Evolutionary conservation across 2,888 invertebrate species (phyloP).

Genomic region (Sminthurides aquaticus): DNA sequence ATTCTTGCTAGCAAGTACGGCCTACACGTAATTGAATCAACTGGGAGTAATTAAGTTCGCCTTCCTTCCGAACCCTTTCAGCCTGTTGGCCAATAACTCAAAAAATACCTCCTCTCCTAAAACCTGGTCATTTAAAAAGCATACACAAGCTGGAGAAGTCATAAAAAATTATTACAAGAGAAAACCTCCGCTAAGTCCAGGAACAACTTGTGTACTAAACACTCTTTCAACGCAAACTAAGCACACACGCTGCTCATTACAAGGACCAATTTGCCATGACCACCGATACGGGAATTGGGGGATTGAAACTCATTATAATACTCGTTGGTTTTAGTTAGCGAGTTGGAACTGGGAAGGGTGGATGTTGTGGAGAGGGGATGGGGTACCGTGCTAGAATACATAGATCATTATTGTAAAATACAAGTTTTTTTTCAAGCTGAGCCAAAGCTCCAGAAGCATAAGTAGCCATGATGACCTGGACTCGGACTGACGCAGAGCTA

Average conservation of each 20-base stretch:
- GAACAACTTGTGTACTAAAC: background rate
- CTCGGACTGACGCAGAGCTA: no score
- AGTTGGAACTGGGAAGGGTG: no score
- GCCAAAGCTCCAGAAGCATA: no score
- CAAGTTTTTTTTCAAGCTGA: no score
- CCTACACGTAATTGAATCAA: conserved; percentile 8
- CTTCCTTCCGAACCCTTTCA: background rate
- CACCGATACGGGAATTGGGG: background rate
- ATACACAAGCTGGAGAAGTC: background rate
- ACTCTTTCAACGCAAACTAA: background rate
- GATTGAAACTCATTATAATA: background rate
- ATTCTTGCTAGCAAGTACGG: conserved; percentile 3
- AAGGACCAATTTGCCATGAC: background rate
- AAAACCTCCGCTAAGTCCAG: background rate
- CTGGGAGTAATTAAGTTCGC: background rate
- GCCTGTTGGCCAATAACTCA: conserved; percentile 3
- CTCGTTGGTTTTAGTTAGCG: background rate
- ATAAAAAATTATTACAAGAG: background rate
- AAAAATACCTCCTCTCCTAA: background rate
- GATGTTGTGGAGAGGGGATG: no score
- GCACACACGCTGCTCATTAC: background rate
- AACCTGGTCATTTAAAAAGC: conserved; percentile 1
- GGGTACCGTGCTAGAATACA: no score
- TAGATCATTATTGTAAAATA: no score
- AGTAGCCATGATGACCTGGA: no score